Evolutionary conservation across 2,888 invertebrate genomes (phyloP).

Genomic region (Polyommatus icarus): DNA sequence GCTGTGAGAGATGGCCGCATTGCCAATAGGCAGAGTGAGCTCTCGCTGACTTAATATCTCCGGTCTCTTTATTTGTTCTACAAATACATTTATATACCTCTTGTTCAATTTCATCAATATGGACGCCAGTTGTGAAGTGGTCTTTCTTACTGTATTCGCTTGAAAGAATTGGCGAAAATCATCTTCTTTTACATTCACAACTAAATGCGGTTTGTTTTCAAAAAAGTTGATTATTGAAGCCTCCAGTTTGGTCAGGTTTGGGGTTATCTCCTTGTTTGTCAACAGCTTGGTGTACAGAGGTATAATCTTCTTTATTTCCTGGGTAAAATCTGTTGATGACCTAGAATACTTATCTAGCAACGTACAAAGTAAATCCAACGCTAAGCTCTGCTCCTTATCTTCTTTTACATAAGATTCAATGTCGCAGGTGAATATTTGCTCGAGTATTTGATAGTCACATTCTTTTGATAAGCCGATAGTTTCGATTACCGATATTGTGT

Average conservation of each 20-base stretch:
- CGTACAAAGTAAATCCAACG: conserved; percentile 71
- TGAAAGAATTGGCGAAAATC: conserved; percentile 78
- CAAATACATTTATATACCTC: conserved; percentile 69
- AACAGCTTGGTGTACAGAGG: conserved; percentile 71
- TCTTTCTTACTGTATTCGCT: conserved; percentile 75
- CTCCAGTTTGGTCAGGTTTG: conserved; percentile 79
- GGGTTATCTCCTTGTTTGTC: conserved; percentile 58
- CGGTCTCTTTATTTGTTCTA: conserved; percentile 65
- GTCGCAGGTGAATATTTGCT: conserved; percentile 61
- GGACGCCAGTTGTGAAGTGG: conserved; percentile 79
- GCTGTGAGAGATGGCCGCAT: conserved; percentile 66
- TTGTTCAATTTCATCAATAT: conserved; percentile 79
- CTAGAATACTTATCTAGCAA: conserved; percentile 71
- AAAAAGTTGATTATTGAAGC: conserved; percentile 79
- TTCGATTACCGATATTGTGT: conserved; percentile 67
- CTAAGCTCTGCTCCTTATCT: conserved; percentile 75
- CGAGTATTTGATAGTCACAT: conserved; percentile 68
- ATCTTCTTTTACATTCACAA: conserved; percentile 70
- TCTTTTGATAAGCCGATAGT: conserved; percentile 60
- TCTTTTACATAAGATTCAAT: conserved; percentile 61
- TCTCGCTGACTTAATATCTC: conserved; percentile 81
- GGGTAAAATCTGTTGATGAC: conserved; percentile 54
- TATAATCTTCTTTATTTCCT: conserved; percentile 61
- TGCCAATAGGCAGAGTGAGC: conserved; percentile 82
- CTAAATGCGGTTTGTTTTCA: conserved; percentile 81